Evolutionary conservation across 2,113 vertebrate genomes (phyloP), one percentile per base, ranked within the genome.

Genomic region (Tyrannus savana): DNA sequence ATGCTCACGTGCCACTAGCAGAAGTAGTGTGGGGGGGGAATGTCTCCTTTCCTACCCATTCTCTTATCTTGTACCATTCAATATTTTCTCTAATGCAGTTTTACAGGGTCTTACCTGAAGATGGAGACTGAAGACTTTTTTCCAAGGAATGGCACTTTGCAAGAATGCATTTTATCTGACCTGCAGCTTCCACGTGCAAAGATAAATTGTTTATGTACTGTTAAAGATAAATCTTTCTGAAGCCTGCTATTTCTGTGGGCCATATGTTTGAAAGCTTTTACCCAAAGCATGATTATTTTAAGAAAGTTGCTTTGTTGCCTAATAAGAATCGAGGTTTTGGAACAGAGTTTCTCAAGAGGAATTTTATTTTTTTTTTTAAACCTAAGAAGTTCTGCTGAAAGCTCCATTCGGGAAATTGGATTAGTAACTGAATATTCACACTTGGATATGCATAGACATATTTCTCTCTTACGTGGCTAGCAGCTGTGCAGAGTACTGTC

Each of bases 391-490:
- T 66, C 39, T 71, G 63, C 7, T 71, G 27, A 77, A 91, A 90
- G 35, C 19, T 83, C 35, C 33, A 59, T 58, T 93, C 75, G 76
- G 44, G 53, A 92, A 82, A 80, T 52, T 52, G 64, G 13, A 85
- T 55, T 78, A 90, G 68, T 67, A 94, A 95, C 44, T 69, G 52
- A 91, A 79, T 90, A 91, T 76, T 94, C 84, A 90, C 60, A 58
- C 67, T 95, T 86, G 72, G 83, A 86, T 67, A 63, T 50, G 46
- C 41, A 92, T 83, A 84, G n/a, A 68, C 47, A 62, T 86, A 88
- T 88, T 94, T 86, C 83, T 83, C 47, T 88, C 71, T 95, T 92
- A 95, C 13, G 16, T 93, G 84, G 72, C 82, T 80, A 89, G 88
- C 95, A 96, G 92, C 93, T 96, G 90, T 81, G 52, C 60, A 86